Conservation (phyloP, 2,888 invertebrate species). For the Colletes collaris region DNA sequence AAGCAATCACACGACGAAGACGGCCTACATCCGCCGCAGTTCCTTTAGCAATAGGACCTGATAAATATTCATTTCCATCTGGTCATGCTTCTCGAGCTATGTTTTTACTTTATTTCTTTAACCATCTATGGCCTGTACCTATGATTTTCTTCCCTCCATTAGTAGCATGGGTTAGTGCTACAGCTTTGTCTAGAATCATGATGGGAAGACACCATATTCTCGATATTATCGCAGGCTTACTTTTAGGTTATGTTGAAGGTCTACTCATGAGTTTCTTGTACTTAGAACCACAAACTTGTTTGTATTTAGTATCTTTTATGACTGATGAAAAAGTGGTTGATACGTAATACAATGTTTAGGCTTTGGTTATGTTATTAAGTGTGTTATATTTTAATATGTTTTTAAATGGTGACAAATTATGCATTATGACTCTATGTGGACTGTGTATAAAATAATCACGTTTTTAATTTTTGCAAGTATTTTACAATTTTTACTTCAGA, state of each 20-base stretch:
- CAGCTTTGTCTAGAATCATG: conserved; percentile 91
- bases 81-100: conserved; percentile 95
- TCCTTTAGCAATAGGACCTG: conserved; percentile 91
- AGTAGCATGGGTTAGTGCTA: conserved; percentile 89
- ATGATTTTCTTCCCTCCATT: conserved; percentile 86
- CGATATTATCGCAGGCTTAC: conserved; percentile 91
- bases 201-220: conserved; percentile 93
- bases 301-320: conserved; percentile 86
- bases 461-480: too few relatives aligned
- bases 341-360: conserved; percentile 88
- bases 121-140: conserved; percentile 86
- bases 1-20: conserved; percentile 90
- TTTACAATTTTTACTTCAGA: too few relatives aligned
- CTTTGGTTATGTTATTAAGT: background rate
- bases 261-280: conserved; percentile 87
- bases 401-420: background rate
- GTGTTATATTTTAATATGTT: background rate
- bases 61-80: conserved; percentile 97
- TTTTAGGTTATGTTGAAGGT: conserved; percentile 90
- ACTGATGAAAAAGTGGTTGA: conserved; percentile 89
- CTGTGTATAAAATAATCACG: too few relatives aligned
- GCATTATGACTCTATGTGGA: too few relatives aligned
- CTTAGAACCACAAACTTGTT: conserved; percentile 87
- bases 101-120: conserved; percentile 90
- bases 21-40: conserved; percentile 88